Conservation (phyloP, 2,888 invertebrate genomes). For the Rapana venosa region DNA sequence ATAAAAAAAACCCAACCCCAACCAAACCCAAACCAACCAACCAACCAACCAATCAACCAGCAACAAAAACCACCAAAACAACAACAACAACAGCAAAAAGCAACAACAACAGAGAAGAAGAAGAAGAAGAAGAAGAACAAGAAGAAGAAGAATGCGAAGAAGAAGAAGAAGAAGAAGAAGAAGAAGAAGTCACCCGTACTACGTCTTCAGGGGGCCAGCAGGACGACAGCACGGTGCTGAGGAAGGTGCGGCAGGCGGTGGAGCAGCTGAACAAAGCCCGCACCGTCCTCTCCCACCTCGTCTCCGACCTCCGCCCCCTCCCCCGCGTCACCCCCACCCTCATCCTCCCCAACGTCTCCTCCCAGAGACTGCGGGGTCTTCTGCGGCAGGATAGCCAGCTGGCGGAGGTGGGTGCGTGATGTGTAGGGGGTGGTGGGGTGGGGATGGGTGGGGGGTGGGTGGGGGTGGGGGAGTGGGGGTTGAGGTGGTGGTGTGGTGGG, state of each 20-base stretch:
- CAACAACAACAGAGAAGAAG: too few species aligned
- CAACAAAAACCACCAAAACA: too few species aligned
- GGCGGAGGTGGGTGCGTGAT: neutral
- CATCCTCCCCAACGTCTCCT: conserved; percentile 37
- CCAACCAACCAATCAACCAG: too few species aligned
- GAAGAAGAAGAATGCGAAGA: too few species aligned
- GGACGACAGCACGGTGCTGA: conserved; percentile 31
- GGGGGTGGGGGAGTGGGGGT: neutral
- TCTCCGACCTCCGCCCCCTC: conserved; percentile 16
- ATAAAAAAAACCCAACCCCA: too few species aligned
- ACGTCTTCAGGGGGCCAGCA: conserved; percentile 13
- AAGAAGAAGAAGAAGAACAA: too few species aligned
- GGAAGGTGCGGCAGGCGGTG: conserved; percentile 28
- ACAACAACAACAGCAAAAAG: too few species aligned
- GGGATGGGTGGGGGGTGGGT: neutral
- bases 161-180: neutral
- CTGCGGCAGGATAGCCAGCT: neutral
- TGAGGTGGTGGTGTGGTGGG: neutral
- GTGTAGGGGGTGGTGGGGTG: neutral
- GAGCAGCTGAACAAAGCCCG: conserved; percentile 33
- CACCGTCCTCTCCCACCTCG: conserved; percentile 32
- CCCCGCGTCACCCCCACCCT: conserved; percentile 33
- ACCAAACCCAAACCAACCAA: too few species aligned
- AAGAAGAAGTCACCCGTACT: neutral
- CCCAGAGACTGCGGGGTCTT: neutral